These are phyloP conservation scores for Steinernema hermaphroditum DNA, from an alignment of 2,888 invertebrate species.

Conservation along the genomic window DNA sequence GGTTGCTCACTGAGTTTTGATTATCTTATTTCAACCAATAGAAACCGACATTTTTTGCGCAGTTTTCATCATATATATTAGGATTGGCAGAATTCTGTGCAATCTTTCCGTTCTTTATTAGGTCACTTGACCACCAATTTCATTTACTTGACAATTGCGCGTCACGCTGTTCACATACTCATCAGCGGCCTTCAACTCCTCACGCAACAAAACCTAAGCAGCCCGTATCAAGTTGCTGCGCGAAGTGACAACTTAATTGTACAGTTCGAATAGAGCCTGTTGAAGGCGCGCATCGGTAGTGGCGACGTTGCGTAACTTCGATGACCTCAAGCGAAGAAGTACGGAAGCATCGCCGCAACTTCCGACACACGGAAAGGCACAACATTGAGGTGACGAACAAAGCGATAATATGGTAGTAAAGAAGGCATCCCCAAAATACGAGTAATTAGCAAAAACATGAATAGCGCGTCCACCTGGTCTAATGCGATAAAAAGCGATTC, in stretches of 20 bases:
- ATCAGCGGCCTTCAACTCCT: background rate
- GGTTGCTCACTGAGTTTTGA: too few species aligned
- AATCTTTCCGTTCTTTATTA: background rate
- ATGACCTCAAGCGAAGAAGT: constrained; percentile 16
- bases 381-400: background rate
- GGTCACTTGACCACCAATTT: constrained; percentile 11
- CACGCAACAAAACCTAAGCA: background rate
- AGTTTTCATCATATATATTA: background rate
- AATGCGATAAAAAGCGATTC: constrained; percentile 28
- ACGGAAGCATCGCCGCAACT: constrained; percentile 13
- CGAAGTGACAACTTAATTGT: constrained; percentile 27
- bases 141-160: background rate
- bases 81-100: too few species aligned
- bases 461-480: constrained; percentile 24
- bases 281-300: background rate
- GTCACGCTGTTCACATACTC: background rate
- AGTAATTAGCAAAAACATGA: constrained; percentile 17
- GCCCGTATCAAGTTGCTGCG: constrained; percentile 3
- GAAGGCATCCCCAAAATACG: background rate
- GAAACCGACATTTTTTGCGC: too few species aligned
- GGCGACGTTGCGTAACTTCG: constrained; percentile 27
- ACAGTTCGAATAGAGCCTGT: background rate
- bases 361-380: background rate
- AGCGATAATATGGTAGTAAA: background rate
- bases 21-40: too few species aligned